Base-by-base conservation (phyloP, 2,797 vertebrate species). In the Mus spretus region DNA sequence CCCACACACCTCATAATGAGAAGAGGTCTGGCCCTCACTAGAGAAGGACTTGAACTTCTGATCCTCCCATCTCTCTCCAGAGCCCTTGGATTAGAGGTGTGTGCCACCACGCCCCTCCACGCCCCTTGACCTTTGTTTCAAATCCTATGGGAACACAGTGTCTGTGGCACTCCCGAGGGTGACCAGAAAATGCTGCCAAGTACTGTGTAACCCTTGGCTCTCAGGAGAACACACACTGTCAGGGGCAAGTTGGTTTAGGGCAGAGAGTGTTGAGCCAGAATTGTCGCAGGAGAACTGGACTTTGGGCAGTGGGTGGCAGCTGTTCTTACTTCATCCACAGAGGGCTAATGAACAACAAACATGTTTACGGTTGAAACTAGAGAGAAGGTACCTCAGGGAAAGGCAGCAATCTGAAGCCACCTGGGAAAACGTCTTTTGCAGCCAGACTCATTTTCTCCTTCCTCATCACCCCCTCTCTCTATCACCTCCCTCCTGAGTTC, bases 251-350 rank as follows among this genome's bases (percentile, higher is more conserved):
- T 77, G 22, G 31, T 10, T 15, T 40, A 31, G 24, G n/a, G 63
- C 34, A 13, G 40, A n/a, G 53, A n/a, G 28, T 34, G 44, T 70
- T 67, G 65, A 20, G 0, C 28, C 12, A 0, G 12, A 20, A 14
- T 20, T 3, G 0, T 8, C 3, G 0, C 0, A 0, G 0, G 53
- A 17, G 2, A 59, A 31, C 67, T 3, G 55, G 44, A 91, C 88
- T 81, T n/a, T 55, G 82, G 5, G 7, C 5, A 0, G 24, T 4
- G 57, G 80, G 55, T 9, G 5, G 65, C 3, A 34, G 15, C 11
- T 17, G 3, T 5, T n/a, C 40, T n/a, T 8, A 26, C 28, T 3
- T 28, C 77, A 4, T 0, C 37, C 0, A 11, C 70, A 34, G 65
- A 15, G 77, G 24, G 72, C 12, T 1, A 0, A 2, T 5, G 34